Evolutionary conservation across 1,140 invertebrate species (phyloP), one percentile per base, ranked within the genome.

Genomic region (Trichogramma pretiosum): DNA sequence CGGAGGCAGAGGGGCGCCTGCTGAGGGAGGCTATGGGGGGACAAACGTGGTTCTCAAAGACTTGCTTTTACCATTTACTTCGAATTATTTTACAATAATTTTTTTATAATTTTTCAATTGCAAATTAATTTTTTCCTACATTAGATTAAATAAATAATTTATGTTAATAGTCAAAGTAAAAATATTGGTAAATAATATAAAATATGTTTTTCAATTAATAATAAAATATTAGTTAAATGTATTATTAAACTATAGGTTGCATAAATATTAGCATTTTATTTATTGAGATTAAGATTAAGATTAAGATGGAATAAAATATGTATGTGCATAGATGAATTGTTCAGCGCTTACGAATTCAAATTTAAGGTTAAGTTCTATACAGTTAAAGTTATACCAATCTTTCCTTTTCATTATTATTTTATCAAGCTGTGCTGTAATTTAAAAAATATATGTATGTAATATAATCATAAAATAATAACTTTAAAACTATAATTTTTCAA

Each of bases 31-130:
- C 45, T 37, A 38, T 55, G 52, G 55, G 56, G 51, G 54, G 53
- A 54, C 40, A 43, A 45, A 50, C 54, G 50, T 57, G 60, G 57
- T 62, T 62, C 60, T 60, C 60, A 62, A 56, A 44, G 41, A 13
- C 17, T 16, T 5, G 41, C 37, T 13, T 46, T 42, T 36, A 3
- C n/a, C n/a, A n/a, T n/a, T n/a, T n/a, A n/a, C n/a, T 52, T 24
- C 19, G 32, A 40, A 51, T 48, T 17, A 14, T 21, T 33, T 36
- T n/a, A 10, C 21, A 46, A 37, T 16, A 26, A 26, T 36, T 26
- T 36, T 14, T 26, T 14, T 14, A 17, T 22, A 28, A 28, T 28
- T 28, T 28, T 28, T 28, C 11, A 28, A 11, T 28, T 11, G 5
- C 11, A 11, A 28, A 28, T 5, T 11, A 11, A 28, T 28, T 28